Base-by-base conservation (phyloP, 2,797 vertebrate genomes). In the Pelobates cultripes region DNA sequence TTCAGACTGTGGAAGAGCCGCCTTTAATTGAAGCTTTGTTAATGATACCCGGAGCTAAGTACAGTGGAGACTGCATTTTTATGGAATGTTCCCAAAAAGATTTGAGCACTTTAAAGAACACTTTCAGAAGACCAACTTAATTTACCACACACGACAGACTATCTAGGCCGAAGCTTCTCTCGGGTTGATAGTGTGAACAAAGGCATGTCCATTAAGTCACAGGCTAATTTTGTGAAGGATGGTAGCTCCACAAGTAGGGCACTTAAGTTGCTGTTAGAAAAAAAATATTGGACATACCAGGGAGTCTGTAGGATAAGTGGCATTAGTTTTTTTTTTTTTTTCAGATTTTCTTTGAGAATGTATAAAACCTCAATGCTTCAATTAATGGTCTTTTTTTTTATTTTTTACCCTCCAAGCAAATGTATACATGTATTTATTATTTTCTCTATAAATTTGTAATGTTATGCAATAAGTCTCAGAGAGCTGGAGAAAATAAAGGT, bases 1-100 rank as follows among this genome's bases (percentile, higher is more conserved):
- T 87, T 77, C 84, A 66, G 57, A 43, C 85, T 75, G 47, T 61
- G 70, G 13, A 42, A 78, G 85, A 85, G 80, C 81, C 77, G 84
- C 85, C 73, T 74, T 73, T 17, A 63, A 73, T 47, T 79, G 83
- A 75, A 86, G 77, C 77, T 86, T 85, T 88, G 82, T 77, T 82
- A 83, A 57, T 43, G 80, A 86, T 72, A 82, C 68, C 64, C 75
- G 5, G 1, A n/a, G 55, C 60, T 60, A 86, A 80, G 78, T 64
- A 4, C 28, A 44, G 44, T n/a, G 66, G 86, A 79, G 75, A 43
- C 53, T 66, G 79, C 15, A 76, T 43, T 70, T 88, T 79, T n/a
- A 69, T 53, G 84, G 88, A 86, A 70, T n/a, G 78, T 43, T 44
- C 79, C 86, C 86, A 77, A 78, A 72, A 73, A 85, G 79, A 47